These are phyloP conservation scores for Gavia stellata DNA, from an alignment of 2,113 vertebrate genomes.

Conservation along the genomic window DNA sequence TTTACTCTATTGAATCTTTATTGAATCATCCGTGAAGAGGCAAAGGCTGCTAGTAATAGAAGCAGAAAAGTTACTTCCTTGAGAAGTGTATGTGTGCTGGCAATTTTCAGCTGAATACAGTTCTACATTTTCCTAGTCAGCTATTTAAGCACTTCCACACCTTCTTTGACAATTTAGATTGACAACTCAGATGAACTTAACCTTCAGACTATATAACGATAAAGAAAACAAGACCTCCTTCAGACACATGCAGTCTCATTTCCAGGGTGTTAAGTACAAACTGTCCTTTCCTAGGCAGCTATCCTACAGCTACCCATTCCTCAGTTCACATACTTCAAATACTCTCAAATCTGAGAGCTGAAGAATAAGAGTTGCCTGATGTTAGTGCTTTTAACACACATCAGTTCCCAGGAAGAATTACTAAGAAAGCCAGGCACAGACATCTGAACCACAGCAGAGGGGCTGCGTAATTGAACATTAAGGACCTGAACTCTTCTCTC, in stretches of 20 bases:
- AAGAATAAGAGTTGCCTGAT: neutral
- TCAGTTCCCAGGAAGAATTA: neutral
- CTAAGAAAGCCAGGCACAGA: neutral
- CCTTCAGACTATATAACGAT: neutral
- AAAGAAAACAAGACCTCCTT: neutral
- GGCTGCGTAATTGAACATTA: neutral
- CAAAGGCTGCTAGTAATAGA: neutral
- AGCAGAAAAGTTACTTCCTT: neutral
- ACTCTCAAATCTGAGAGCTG: neutral
- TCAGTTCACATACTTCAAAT: neutral
- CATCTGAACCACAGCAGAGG: neutral
- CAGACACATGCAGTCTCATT: accelerated
- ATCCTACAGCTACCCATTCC: neutral
- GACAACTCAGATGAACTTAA: neutral
- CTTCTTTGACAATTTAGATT: neutral
- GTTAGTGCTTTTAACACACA: neutral
- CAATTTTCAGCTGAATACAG: neutral
- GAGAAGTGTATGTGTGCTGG: accelerated
- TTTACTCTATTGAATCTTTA: neutral
- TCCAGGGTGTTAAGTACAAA: neutral
- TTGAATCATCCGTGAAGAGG: neutral
- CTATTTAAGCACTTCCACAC: neutral
- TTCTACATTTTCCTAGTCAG: neutral
- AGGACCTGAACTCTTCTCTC: neutral
- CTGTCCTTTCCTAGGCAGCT: neutral